Base-by-base conservation (phyloP, 2,888 invertebrate species). In the Cheilosia impressa region DNA sequence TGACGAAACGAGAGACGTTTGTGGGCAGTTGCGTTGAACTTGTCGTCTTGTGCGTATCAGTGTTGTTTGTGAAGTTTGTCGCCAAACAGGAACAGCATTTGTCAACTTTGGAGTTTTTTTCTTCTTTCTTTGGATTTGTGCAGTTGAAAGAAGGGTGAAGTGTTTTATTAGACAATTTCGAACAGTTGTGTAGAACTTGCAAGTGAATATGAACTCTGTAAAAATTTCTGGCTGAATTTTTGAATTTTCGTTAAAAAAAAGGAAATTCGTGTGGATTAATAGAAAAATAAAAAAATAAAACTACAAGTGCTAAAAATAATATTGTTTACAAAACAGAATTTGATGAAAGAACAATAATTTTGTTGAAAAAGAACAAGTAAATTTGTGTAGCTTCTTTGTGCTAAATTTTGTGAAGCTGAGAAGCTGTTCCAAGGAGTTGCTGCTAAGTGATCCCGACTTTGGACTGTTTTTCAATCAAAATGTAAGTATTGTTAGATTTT, bases 21-120 rank as follows among this genome's bases (percentile, higher is more conserved):
- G 89, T 90, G 90, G 90, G 90, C 91, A 91, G 90, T 91, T 91
- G 90, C 90, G 90, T 90, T 90, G 89, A 90, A 91, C 89, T 91
- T 91, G 91, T 91, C 91, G 91, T 90, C 89, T 90, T 90, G 90
- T 90, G 90, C 90, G 90, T 91, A 89, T 89, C 88, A 75, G 50
- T 68, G 47, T 68, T 63, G 27, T 69, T 77, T 27, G 68, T 53
- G 52, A 22, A 69, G 50, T 45, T 75, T 78, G 77, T 87, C 82
- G 66, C 87, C 78, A 82, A 75, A 19, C 22, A 62, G 19, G 45
- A 57, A 17, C 43, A 27, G 15, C 13, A 43, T 2, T 78, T 82
- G 81, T 76, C 81, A 82, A 81, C 65, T 63, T 57, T 53, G 53
- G 22, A 27, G 17, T 65, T 65, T 52, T n/a, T n/a, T 55, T 31